phyloP scores from a whole-genome alignment of 2,113 vertebrate genomes.

The Lichenostomus cassidix region DNA sequence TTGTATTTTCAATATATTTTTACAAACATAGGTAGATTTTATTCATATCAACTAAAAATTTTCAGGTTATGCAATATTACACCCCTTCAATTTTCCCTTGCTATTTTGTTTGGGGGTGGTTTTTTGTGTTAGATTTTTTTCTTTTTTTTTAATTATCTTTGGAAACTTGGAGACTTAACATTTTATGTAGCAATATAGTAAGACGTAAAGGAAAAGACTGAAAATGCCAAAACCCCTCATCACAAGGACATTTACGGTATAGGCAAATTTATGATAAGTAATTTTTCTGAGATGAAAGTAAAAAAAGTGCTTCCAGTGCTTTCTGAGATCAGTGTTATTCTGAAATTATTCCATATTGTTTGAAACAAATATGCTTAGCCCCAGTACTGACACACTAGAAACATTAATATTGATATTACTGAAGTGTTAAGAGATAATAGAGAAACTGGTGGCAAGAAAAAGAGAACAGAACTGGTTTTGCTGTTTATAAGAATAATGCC shows the following conservation, averaged over 20 bases:
- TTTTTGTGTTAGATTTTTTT: not conserved
- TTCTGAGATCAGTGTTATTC: not conserved
- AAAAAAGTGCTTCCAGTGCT: not conserved
- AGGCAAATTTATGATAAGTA: not conserved
- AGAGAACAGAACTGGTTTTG: not conserved
- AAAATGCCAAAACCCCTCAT: not conserved
- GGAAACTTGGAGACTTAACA: not conserved
- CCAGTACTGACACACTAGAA: not conserved
- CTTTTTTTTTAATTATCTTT: not conserved
- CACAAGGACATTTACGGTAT: not conserved
- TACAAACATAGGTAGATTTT: not conserved
- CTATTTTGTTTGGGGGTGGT: accelerated
- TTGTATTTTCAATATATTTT: not conserved
- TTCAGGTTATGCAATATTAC: not conserved
- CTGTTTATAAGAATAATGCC: not conserved
- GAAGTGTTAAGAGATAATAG: not conserved
- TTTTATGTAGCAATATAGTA: not conserved
- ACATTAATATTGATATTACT: not conserved
- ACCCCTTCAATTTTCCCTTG: not conserved
- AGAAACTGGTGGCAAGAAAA: not conserved
- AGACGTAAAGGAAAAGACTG: not conserved
- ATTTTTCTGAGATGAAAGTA: not conserved
- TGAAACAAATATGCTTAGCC: not conserved
- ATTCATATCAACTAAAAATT: not conserved
- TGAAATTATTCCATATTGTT: not conserved